Conservation (phyloP, 2,797 vertebrate genomes). For the Rhincodon typus region DNA sequence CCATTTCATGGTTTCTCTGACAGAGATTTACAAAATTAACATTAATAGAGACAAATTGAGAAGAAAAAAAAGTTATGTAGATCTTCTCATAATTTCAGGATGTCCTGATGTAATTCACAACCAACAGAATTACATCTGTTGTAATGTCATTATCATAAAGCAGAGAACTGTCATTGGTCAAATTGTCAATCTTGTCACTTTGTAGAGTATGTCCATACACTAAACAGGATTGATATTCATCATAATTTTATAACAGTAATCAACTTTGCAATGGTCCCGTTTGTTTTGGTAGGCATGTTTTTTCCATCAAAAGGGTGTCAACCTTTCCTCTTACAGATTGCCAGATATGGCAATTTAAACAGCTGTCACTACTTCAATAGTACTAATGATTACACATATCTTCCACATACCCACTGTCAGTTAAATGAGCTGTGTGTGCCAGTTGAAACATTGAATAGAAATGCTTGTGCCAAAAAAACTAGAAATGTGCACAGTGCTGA, state of each 20-base stretch:
- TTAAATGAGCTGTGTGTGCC: slow-evolving; percentile 25
- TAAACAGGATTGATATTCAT: neutral
- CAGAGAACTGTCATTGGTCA: too few relatives aligned
- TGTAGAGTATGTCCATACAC: neutral
- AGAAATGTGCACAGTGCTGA: neutral
- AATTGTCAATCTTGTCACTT: neutral
- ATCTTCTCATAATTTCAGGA: neutral
- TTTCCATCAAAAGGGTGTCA: neutral
- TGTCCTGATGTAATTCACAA: neutral
- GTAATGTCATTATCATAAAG: neutral
- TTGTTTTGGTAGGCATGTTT: neutral
- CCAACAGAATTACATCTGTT: neutral
- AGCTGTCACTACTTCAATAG: neutral
- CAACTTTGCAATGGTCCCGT: neutral
- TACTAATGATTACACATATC: slow-evolving; percentile 12
- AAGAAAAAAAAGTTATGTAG: neutral
- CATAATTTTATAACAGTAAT: too few relatives aligned
- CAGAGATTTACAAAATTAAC: neutral
- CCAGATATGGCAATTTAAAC: neutral
- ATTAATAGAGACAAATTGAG: neutral
- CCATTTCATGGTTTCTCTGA: neutral
- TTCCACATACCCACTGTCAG: neutral
- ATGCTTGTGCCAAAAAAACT: neutral
- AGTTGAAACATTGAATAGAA: neutral
- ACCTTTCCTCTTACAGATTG: neutral